Base-by-base conservation (phyloP, 2,797 vertebrate genomes). In the Chaetodon trifasciatus region DNA sequence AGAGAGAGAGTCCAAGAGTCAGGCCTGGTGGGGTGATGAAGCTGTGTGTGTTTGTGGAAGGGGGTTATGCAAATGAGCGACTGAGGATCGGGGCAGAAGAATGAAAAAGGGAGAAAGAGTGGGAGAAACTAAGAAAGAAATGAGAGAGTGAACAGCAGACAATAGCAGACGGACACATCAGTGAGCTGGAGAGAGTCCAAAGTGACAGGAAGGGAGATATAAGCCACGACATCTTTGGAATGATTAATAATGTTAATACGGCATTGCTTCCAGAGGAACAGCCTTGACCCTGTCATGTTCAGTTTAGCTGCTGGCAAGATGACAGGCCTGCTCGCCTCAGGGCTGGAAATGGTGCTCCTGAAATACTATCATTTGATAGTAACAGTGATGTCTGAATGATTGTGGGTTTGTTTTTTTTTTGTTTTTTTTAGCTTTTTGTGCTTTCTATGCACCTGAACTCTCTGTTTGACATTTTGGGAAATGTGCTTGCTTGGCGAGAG, bases 1-100 rank as follows among this genome's bases (percentile, higher is more conserved):
- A 88, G 82, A 68, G 74, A 76, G 71, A 88, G 71, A 86, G 84
- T 74, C 68, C 52, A 81, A 76, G 79, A 91, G 79, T 90, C 84
- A 71, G 24, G 74, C 74, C 55, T 70, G 80, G 74, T 73, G 83
- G 61, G 64, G 79, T 57, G 73, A 70, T 70, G 56, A 56, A 66
- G 77, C 65, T 85, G 71, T 70, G 70, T 57, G 58, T 65, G 75
- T 84, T 78, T 86, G 78, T 82, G 69, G 37, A 74, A 32, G 74
- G 63, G 84, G 70, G 62, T 64, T 68, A 79, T 85, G 84, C 71
- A 88, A 85, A 90, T 87, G 61, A 83, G 67, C 15, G 42, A n/a
- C n/a, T n/a, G 39, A 70, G n/a, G 76, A 78, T 76, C 35, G 58
- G n/a, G 42, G 39, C 56, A 79, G 76, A 70, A 55, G 76, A 88